Base-by-base conservation (phyloP, 2,113 vertebrate genomes). In the Dipodomys stephensi region DNA sequence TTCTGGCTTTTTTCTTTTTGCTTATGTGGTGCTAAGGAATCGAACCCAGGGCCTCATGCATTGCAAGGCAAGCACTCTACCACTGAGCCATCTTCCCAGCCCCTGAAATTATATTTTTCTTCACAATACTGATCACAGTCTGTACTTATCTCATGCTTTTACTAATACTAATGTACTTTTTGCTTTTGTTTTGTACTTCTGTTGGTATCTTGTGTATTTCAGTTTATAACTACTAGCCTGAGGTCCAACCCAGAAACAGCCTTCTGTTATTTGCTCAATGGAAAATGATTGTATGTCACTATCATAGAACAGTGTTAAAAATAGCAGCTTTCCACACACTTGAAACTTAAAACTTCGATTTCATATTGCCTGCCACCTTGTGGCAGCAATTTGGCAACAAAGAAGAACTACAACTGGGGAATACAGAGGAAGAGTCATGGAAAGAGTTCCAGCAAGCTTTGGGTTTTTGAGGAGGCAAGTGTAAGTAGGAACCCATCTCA, bases 251-350 rank as follows among this genome's bases (percentile, higher is more conserved):
- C 2, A 74, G 27, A 44, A 69, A 78, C 16, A 83, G 71, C 30
- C 16, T 79, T 15, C 92, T 35, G n/a, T 57, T 86, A 46, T 23
- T 83, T 83, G 8, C 39, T 83, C 68, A 94, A 89, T 71, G 28
- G 90, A 87, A 35, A 89, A 72, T 89, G 88, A n/a, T 9, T 19
- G 91, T 7, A 62, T 78, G 13, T 20, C 7, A 28, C 12, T 13
- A 68, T 88, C 73, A 69, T n/a, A 91, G 78, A 85, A 62, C 23
- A 69, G n/a, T 78, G 57, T 79, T 90, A 30, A 87, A 93, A 92
- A 80, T 2, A 62, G 0, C 20, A 76, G 49, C 6, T 28, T 88
- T 82, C 6, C 15, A 89, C 1, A n/a, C 44, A 44, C 78, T 91
- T 92, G 15, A 1, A 73, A 78, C 18, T 76, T 83, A 71, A 49